Percentiles rank a stretch among this genome's conserved stretches.
These are phyloP conservation scores for Cydia pomonella DNA, from an alignment of 1,140 invertebrate genomes.

Conservation along the genomic window DNA sequence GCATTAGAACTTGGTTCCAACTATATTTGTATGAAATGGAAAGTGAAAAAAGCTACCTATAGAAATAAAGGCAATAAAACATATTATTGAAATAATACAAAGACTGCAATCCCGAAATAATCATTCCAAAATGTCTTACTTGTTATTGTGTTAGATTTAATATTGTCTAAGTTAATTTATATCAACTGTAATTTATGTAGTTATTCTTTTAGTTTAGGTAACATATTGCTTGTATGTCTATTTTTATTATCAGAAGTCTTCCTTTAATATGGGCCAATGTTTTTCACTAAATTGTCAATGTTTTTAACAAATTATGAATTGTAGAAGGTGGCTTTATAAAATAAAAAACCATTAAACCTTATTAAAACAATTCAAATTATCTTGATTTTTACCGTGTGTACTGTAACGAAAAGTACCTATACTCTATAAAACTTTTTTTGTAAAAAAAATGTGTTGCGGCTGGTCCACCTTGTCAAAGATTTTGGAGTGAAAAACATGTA, in stretches of 20 bases:
- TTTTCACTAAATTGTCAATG: background rate
- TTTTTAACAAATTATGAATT: background rate
- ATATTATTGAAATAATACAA: constrained; percentile 35
- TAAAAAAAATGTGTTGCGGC: background rate
- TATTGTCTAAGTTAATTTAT: constrained; percentile 59
- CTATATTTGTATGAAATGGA: background rate
- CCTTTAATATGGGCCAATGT: constrained; percentile 38
- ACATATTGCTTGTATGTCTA: constrained; percentile 15
- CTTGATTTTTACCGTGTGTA: too few relatives aligned
- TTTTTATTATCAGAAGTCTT: constrained; percentile 46
- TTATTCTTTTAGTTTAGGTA: constrained; percentile 38
- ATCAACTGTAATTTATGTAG: constrained; percentile 48
- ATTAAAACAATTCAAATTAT: too few relatives aligned
- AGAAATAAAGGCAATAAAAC: background rate
- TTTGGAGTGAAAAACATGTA: background rate
- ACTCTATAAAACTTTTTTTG: background rate
- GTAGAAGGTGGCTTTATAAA: too few relatives aligned
- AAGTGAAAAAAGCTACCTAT: background rate
- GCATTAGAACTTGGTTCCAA: background rate
- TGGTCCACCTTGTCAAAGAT: constrained; percentile 3
- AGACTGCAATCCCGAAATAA: constrained; percentile 54
- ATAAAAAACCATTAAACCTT: too few relatives aligned
- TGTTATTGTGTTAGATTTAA: constrained; percentile 43
- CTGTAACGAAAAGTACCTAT: too few relatives aligned
- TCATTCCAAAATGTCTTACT: constrained; percentile 60